These are phyloP conservation scores for Apogon hyalosoma DNA, from an alignment of 2,797 vertebrate species.

Conservation along the genomic window DNA sequence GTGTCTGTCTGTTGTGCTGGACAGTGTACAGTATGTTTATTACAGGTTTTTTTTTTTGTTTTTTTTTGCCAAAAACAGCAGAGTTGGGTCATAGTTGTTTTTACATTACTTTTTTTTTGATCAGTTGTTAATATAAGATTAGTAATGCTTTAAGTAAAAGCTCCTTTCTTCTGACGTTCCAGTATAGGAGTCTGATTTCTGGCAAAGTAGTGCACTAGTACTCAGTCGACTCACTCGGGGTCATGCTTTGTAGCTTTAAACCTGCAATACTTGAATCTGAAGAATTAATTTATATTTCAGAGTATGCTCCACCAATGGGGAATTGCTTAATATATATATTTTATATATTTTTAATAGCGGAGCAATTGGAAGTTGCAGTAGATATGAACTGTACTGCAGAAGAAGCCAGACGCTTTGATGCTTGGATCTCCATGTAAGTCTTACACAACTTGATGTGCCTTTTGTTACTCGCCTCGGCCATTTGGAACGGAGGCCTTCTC, in stretches of 20 bases:
- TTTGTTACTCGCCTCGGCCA: constrained; percentile 26
- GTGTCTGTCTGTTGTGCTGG: not conserved
- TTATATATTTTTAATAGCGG: constrained; percentile 43
- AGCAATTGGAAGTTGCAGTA: constrained; percentile 42
- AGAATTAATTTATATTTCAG: constrained; percentile 68
- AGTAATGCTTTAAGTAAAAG: constrained; percentile 18
- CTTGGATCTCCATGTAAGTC: constrained; percentile 41
- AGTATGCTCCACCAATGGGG: constrained; percentile 55
- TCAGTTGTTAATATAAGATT: constrained; percentile 2
- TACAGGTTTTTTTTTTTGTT: not conserved
- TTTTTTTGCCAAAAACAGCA: too few relatives aligned
- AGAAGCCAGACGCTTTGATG: constrained; percentile 31
- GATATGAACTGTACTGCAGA: constrained; percentile 10
- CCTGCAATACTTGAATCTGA: constrained; percentile 86
- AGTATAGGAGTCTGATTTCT: constrained; percentile 44
- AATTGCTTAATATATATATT: constrained; percentile 64
- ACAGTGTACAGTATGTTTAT: not conserved
- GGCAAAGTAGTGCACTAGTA: constrained; percentile 46
- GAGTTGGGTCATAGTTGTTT: not conserved
- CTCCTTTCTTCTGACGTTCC: constrained; percentile 29
- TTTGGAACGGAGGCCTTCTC: not conserved
- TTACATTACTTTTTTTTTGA: not conserved
- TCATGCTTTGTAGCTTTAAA: constrained; percentile 76
- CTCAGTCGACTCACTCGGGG: constrained; percentile 35
- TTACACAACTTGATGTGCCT: constrained; percentile 57